phyloP scores from a whole-genome alignment of 2,113 vertebrate species.

The Zosterops hypoxanthus region DNA sequence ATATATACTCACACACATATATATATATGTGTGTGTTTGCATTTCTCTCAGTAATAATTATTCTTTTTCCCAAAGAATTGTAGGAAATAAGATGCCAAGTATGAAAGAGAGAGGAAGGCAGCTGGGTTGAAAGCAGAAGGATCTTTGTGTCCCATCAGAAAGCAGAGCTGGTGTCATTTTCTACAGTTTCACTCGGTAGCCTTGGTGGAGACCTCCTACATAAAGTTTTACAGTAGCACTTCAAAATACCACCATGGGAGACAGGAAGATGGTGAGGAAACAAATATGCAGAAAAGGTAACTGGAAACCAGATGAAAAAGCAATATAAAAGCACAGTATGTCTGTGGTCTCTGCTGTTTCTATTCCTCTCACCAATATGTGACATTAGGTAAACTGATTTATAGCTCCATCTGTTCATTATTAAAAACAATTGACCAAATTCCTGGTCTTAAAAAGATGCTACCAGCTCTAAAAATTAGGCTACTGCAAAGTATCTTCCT shows the following conservation, averaged over 20 bases:
- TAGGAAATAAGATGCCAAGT: background rate
- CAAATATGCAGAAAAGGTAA: background rate
- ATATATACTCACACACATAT: background rate
- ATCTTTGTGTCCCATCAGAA: background rate
- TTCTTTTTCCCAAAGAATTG: background rate
- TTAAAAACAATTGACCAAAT: background rate
- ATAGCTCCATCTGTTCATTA: background rate
- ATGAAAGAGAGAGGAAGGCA: background rate
- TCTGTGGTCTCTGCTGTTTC: background rate
- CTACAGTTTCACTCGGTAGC: background rate
- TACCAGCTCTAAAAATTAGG: background rate
- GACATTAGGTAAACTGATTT: background rate
- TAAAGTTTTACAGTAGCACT: background rate
- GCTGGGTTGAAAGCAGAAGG: background rate
- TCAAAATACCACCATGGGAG: background rate
- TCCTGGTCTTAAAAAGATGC: background rate
- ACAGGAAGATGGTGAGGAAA: background rate
- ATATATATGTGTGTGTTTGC: fast-evolving
- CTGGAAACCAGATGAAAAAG: background rate
- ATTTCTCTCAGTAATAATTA: background rate
- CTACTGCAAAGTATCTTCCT: background rate
- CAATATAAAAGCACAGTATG: background rate
- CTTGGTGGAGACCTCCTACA: background rate
- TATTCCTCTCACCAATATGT: background rate
- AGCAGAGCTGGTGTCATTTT: background rate